A percentile compares a stretch with the other conserved stretches of the same genome.
Evolutionary conservation across 1,140 invertebrate genomes (phyloP).

Genomic region (Cyclina sinensis): DNA sequence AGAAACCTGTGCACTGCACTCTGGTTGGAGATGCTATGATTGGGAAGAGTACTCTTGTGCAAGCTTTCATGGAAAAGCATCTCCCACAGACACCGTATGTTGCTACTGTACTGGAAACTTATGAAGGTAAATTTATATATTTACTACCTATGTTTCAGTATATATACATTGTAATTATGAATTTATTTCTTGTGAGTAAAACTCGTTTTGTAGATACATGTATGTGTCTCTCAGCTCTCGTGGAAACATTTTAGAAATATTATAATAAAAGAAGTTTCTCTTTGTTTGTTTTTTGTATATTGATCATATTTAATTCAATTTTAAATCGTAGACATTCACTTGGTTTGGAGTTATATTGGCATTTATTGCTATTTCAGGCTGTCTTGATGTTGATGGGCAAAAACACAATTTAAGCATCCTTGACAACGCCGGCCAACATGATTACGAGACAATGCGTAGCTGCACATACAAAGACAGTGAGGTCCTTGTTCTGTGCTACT

Average conservation of each 20-base stretch:
- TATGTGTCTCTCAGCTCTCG: no score
- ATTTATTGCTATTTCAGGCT: constrained; percentile 50
- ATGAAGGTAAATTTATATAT: constrained; percentile 53
- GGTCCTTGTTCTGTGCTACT: constrained; percentile 99
- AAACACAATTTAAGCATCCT: constrained; percentile 64
- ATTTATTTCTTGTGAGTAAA: no score
- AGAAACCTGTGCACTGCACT: constrained; percentile 61
- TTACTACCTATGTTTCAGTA: neutral
- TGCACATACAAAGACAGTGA: constrained; percentile 88
- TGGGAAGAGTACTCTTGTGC: constrained; percentile 62
- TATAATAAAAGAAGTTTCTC: no score
- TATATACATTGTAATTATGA: neutral
- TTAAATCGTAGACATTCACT: no score
- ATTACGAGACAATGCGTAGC: constrained; percentile 64
- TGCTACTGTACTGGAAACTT: constrained; percentile 52
- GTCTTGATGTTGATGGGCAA: constrained; percentile 51
- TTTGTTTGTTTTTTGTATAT: no score
- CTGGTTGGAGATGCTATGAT: constrained; percentile 67
- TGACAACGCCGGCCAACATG: constrained; percentile 66
- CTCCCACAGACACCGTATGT: constrained; percentile 59
- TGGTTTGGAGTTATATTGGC: no score
- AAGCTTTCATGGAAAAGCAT: constrained; percentile 60
- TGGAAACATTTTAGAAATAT: no score
- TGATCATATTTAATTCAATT: no score
- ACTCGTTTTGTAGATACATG: no score